Base-by-base conservation (phyloP, 2,888 invertebrate genomes). In the Amiota mariae region DNA sequence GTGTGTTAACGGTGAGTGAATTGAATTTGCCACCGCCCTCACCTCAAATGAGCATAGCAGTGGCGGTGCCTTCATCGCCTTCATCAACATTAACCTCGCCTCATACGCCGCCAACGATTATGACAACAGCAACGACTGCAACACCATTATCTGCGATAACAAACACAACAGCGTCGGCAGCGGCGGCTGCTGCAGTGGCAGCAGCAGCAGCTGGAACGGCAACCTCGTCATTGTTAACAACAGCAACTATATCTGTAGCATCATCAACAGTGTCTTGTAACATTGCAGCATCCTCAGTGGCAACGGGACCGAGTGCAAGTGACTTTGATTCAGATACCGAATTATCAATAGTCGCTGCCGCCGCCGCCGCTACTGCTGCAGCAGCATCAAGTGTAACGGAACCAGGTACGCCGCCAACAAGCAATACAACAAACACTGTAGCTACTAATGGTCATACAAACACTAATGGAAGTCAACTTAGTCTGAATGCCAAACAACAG, bases 321-420 rank as follows among this genome's bases (percentile, higher is more conserved):
- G 88, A 89, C 80, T 89, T 88, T 72, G 88, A 89, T 75, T 89
- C 89, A 3, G 88, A 89, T 66, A 88, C 89, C 8, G 88, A 89
- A 75, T 80, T 88, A 9, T 88, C 89, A 12, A 87, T 88, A 73
- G 88, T 88, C 24, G 83, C 87, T 57, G 88, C 86, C 8, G 82
- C 81, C 64, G 82, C 86, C 51, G 79, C 84, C 18, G 80, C 81
- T 72, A 75, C 78, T 15, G 78, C 80, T 12, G 80, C 78, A 0
- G 79, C 79, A 18, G 80, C 80, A 4, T 76, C 76, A 20, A 77
- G 79, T 51, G 80, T 78, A 70, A 67, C 51, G 6, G 77, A 51
- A 73, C 51, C 72, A 74, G 66, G 68, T 73, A 73, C 72, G 73
- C 66, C 59, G 79, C 73, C 73, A 76, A 74, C 49, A 67, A 64